phyloP scores from a whole-genome alignment of 1,140 invertebrate genomes.

The Drosophila nikananu region DNA sequence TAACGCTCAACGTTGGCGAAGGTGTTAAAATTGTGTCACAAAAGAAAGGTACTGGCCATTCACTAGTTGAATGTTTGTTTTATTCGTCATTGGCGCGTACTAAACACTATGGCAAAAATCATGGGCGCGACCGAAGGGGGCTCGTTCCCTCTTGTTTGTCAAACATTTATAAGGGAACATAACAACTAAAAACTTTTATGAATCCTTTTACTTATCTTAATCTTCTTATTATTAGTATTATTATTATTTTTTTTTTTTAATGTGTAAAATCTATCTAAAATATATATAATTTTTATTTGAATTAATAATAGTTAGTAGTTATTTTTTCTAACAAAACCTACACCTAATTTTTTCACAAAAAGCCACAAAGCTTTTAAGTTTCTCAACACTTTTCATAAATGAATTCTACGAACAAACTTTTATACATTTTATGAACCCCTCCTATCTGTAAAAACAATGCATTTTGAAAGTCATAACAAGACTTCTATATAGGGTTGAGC shows the following conservation, averaged over 20 bases:
- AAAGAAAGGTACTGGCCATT: not conserved
- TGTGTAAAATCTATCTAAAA: too few relatives aligned
- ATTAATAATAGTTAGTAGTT: too few relatives aligned
- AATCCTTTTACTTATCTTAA: too few relatives aligned
- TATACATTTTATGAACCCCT: not conserved
- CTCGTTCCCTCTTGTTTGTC: not conserved
- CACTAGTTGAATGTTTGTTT: slow-evolving; percentile 9
- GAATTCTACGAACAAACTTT: not conserved
- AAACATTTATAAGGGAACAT: not conserved
- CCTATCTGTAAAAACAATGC: not conserved
- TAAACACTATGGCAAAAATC: slow-evolving; percentile 1
- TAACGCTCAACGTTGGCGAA: not conserved
- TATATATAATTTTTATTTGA: too few relatives aligned
- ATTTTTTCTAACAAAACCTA: too few relatives aligned
- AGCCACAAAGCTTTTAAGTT: too few relatives aligned
- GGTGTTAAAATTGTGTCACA: not conserved
- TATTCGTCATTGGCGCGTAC: not conserved
- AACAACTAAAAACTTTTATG: too few relatives aligned
- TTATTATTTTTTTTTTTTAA: too few relatives aligned
- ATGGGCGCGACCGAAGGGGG: slow-evolving; percentile 8
- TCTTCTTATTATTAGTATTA: too few relatives aligned
- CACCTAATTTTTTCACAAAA: too few relatives aligned
- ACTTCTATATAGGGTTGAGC: too few relatives aligned
- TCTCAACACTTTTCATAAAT: too few relatives aligned
- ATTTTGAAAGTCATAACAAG: not conserved